These are phyloP conservation scores for Enteromius unitaeniatus DNA, from an alignment of 2,797 vertebrate species.

Conservation along the genomic window DNA sequence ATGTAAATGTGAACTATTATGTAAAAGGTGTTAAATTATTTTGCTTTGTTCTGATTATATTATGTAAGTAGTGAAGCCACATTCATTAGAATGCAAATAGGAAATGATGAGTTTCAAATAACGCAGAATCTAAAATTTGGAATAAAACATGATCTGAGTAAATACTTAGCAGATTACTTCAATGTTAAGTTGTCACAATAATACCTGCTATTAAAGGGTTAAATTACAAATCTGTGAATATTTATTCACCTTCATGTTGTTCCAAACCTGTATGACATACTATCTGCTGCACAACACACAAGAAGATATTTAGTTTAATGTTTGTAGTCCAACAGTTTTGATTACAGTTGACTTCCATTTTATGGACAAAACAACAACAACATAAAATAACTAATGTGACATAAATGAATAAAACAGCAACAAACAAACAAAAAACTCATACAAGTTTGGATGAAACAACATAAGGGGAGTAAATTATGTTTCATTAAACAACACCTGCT, in stretches of 20 bases:
- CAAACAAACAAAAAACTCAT: not conserved
- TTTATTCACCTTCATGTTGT: not conserved
- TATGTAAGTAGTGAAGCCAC: not conserved
- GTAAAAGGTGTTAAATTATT: slow-evolving; percentile 23
- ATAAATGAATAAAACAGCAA: too few relatives aligned
- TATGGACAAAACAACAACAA: too few relatives aligned
- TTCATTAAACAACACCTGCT: too few relatives aligned
- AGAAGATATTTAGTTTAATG: not conserved
- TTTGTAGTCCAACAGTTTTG: not conserved
- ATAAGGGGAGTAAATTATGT: not conserved
- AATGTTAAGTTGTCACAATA: not conserved
- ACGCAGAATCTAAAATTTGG: not conserved
- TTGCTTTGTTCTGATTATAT: slow-evolving; percentile 24
- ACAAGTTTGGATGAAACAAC: not conserved
- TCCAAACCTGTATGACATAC: not conserved
- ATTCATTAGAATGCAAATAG: slow-evolving; percentile 8
- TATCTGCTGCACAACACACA: not conserved
- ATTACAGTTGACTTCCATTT: not conserved
- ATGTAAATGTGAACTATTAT: slow-evolving; percentile 30
- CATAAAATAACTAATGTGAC: too few relatives aligned
- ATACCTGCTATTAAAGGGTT: not conserved
- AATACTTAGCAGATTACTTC: not conserved
- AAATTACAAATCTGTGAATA: not conserved
- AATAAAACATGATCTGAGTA: not conserved
- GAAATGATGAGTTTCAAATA: not conserved